Evolutionary conservation across 2,888 invertebrate species (phyloP), one percentile per base, ranked within the genome.

Genomic region (Thymelicus sylvestris): DNA sequence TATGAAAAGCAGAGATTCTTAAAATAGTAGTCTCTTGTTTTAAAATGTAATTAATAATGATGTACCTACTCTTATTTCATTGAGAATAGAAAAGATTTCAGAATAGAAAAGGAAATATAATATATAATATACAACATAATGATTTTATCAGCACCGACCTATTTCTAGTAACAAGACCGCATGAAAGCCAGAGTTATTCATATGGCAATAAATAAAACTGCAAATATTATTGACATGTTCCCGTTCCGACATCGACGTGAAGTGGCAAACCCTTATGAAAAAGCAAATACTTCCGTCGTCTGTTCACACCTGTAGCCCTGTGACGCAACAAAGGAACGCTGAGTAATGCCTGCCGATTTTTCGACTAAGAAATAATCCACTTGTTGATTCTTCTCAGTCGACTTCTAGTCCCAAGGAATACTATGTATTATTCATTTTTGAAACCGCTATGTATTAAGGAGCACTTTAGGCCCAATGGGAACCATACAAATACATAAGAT

Each of bases 281-380:
- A 86, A 86, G 82, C 79, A 86, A 88, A 88, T 83, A 84, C 79
- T 80, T 75, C 72, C 75, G 74, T 72, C 75, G 74, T 72, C 77
- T 78, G 75, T 75, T 78, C 84, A 82, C 89, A 91, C 90, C 91
- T 90, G 90, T 89, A 86, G 86, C 84, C 83, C 79, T 75, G 24
- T 15, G 50, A 76, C 80, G 80, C 84, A 86, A 89, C 88, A 90
- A 90, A 87, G 78, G 83, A 88, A 82, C 83, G 86, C 86, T 86
- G 87, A 88, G 86, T 89, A 87, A 88, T 83, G 86, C 84, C 83
- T 86, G 83, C 83, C 86, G 85, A 90, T 88, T 88, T 89, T 90
- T 89, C 84, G 85, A 79, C 86, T 85, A 88, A 88, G 86, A 88
- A 89, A 90, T 89, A 89, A 88, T 88, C 88, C 90, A 91, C 91